Base-by-base conservation (phyloP, 2,797 vertebrate species). In the Coilia nasus region DNA sequence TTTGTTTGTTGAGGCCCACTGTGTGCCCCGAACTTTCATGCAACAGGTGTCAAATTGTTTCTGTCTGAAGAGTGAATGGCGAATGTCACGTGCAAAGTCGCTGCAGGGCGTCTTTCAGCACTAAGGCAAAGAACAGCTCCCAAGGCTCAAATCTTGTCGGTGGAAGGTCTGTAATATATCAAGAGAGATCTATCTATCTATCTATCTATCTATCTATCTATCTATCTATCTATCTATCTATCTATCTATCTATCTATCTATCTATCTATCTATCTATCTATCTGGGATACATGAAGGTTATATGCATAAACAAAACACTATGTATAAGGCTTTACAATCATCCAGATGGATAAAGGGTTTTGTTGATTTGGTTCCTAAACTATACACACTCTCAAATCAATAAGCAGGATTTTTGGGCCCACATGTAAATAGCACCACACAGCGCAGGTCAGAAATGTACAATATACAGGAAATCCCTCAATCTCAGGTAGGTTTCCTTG, bases 21-120 rank as follows among this genome's bases (percentile, higher is more conserved):
- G 87, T 84, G 83, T 81, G 87, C 85, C 57, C 81, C 7, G 85
- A 90, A 91, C 89, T 90, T 91, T 90, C 86, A 82, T 87, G 90
- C 88, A 90, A 88, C 90, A 91, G 89, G 90, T 91, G 89, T 81
- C 82, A 82, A 87, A 87, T 86, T 88, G 83, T 83, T 84, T 57
- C 71, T 64, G 85, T 71, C 86, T 83, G 84, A 84, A 85, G 83
- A 87, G 84, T 46, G 82, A 82, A 85, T 81, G 82, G 60, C 12
- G 86, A 87, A 83, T 84, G 81, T 82, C 83, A 67, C 64, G 80
- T 82, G 81, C 54, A 82, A 75, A 81, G 62, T 84, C 28, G 41
- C 81, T 85, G 12, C 75, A 83, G 87, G 83, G 85, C 85, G 83
- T 71, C 80, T 89, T 89, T 90, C 89, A 90, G 89, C 87, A 90